Evolutionary conservation across 2,113 vertebrate species (phyloP).

Genomic region (Eulemur macaco): DNA sequence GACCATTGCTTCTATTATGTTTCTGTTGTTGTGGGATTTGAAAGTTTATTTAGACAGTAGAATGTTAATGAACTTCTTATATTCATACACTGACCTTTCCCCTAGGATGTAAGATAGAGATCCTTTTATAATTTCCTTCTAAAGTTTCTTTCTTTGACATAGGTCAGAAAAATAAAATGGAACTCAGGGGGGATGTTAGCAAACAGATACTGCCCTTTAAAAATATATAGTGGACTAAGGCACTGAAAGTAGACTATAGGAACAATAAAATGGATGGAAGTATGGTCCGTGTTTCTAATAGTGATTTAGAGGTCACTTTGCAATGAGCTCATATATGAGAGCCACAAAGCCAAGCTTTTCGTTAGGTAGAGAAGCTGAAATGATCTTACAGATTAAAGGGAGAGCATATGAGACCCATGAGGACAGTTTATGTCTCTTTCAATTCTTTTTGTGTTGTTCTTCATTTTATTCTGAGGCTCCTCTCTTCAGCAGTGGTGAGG

Average conservation of each 20-base stretch:
- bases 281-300: constrained; percentile 19
- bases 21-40: constrained; percentile 6
- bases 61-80: constrained; percentile 49
- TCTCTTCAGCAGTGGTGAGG: constrained; percentile 44
- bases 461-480: constrained; percentile 44
- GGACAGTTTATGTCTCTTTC: constrained; percentile 61
- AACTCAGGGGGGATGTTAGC: constrained; percentile 64
- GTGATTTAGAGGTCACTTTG: constrained; percentile 71
- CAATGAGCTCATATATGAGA: constrained; percentile 43
- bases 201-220: constrained; percentile 63
- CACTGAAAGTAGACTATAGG: constrained; percentile 25
- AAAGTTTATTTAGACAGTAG: constrained; percentile 29
- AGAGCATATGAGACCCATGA: constrained; percentile 56
- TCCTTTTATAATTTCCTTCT: constrained; percentile 38
- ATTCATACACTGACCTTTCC: neutral
- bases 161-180: constrained; percentile 60
- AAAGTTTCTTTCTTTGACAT: constrained; percentile 54
- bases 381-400: constrained; percentile 59
- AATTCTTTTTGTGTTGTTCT: constrained; percentile 65
- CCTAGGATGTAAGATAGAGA: neutral
- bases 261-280: constrained; percentile 35
- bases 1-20: neutral
- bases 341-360: constrained; percentile 33
- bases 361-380: constrained; percentile 44
- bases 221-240: neutral